Evolutionary conservation across 2,113 vertebrate genomes (phyloP).

Genomic region (Lophius piscatorius): DNA sequence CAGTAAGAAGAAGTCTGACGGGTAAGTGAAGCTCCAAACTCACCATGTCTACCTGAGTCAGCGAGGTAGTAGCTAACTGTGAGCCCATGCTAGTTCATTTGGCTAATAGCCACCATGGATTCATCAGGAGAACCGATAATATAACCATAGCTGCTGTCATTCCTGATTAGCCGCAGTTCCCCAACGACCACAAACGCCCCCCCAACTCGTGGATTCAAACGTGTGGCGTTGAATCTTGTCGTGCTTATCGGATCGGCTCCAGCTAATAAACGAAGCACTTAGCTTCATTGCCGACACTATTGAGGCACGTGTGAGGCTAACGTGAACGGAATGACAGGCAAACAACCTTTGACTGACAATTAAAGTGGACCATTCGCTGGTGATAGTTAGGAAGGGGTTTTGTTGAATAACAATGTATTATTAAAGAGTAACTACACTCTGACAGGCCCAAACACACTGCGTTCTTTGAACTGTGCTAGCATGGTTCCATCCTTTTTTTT

Average conservation of each 20-base stretch:
- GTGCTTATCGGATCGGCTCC: not conserved
- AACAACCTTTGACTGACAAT: not conserved
- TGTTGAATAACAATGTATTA: not conserved
- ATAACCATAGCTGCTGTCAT: not conserved
- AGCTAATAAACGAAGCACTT: conserved; percentile 17
- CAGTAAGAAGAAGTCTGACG: conserved; percentile 91
- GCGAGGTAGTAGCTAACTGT: conserved; percentile 12
- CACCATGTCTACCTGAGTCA: not conserved
- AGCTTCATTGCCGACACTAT: conserved; percentile 8
- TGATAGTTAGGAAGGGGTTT: too few relatives aligned
- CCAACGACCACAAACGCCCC: rapidly evolving
- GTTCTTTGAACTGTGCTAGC: not conserved
- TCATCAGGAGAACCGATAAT: not conserved
- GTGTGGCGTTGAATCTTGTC: too few relatives aligned
- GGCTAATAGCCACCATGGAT: conserved; percentile 36
- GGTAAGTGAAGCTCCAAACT: conserved; percentile 77
- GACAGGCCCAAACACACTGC: too few relatives aligned
- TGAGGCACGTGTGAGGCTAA: conserved; percentile 54
- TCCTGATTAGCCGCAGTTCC: rapidly evolving
- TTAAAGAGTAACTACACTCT: not conserved
- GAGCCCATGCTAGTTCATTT: conserved; percentile 43
- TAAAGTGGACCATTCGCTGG: not conserved
- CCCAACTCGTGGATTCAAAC: rapidly evolving
- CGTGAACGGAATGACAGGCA: conserved; percentile 18
- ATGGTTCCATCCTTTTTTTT: not conserved